phyloP scores from a whole-genome alignment of 2,797 vertebrate genomes.

The Sebastes hubbsi region DNA sequence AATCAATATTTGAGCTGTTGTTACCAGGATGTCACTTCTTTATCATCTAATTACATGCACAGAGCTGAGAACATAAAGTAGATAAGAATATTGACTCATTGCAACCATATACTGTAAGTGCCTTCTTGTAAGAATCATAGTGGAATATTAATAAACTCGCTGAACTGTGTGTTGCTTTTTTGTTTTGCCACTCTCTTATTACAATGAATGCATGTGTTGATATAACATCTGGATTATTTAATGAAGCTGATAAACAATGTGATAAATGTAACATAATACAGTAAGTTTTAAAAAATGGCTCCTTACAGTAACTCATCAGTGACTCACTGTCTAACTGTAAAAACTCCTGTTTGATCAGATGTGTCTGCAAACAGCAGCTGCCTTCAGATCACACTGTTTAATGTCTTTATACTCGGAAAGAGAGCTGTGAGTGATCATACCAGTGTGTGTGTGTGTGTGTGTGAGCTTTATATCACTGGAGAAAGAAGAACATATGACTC shows the following conservation, averaged over 20 bases:
- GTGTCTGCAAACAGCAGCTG: constrained; percentile 34
- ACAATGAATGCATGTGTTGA: neutral
- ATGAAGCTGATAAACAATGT: neutral
- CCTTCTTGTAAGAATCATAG: constrained; percentile 12
- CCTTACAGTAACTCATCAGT: constrained; percentile 9
- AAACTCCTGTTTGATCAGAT: constrained; percentile 35
- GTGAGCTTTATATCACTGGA: constrained; percentile 44
- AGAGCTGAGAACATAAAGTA: constrained; percentile 1
- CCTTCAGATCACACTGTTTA: constrained; percentile 8
- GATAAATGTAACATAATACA: neutral
- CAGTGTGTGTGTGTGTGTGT: neutral
- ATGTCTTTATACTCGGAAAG: constrained; percentile 22
- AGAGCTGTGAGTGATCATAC: constrained; percentile 20
- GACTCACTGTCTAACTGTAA: neutral
- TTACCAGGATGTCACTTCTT: constrained; percentile 11
- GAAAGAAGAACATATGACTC: constrained; percentile 59
- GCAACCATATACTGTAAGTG: neutral
- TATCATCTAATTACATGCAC: constrained; percentile 19
- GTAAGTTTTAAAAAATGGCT: neutral
- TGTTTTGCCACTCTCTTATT: neutral
- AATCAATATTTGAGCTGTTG: constrained; percentile 17
- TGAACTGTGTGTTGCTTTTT: neutral
- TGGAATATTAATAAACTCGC: constrained; percentile 43
- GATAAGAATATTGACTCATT: constrained; percentile 51
- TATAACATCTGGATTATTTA: neutral